Evolutionary conservation across 64 coral and sea anemone species (phyloP), one percentile per base, ranked within the genome.

Genomic region (Montipora capricornis): DNA sequence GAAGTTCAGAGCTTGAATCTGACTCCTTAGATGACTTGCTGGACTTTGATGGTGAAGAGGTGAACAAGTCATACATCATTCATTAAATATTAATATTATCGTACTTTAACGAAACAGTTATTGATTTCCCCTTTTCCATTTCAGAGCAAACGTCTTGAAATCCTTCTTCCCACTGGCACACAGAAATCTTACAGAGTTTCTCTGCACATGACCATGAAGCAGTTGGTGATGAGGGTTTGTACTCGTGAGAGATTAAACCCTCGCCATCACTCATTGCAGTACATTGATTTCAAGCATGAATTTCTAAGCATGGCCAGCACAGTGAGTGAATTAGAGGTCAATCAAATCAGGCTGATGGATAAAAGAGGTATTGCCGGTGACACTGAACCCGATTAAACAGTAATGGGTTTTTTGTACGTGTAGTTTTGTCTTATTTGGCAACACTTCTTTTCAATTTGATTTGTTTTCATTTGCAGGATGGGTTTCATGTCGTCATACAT

Each of bases 201-300:
- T 82, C 1, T 91, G 9, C 87, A 91, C 68, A 97, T 91, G 95
- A 92, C 68, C 24, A 67, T 97, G 76, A 91, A 84, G 68, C 90
- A 94, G 16, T 47, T 97, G 45, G 68, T 91, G 19, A 75, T 29
- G 3, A 90, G 80, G 16, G 69, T 97, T 12, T 97, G 95, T 75
- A 91, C 90, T 37, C 87, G 87, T 16, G 95, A 97, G 60, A 80
- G 75, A 5, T 80, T 97, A 5, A 97, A 97, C 70, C 76, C 92
- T 19, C 81, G 95, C 52, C 79, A 87, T 16, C 89, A 94, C 55
- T 94, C 95, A 73, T 68, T 97, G 16, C 95, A 97, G 88, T 94
- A 87, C 52, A 91, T 87, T 71, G 95, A 97, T 77, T 97, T 97
- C 53, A 97, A 91, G 20, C 95, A 94, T 20, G 90, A 97, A 69